A percentile compares a stretch with the other conserved stretches of the same genome.
Evolutionary conservation across 2,113 vertebrate species (phyloP).

Genomic region (Isurus oxyrinchus): DNA sequence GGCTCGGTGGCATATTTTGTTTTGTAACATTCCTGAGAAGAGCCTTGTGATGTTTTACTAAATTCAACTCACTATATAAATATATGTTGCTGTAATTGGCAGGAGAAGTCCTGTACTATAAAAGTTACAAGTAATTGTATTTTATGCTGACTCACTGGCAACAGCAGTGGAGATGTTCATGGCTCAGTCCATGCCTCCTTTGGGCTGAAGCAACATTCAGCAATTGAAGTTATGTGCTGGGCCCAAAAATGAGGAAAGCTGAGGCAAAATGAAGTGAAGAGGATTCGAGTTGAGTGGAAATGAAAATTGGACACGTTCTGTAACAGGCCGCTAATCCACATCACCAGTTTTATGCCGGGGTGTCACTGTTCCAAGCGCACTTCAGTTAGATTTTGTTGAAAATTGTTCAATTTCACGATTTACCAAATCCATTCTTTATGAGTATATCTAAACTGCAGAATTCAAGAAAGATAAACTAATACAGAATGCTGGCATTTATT

Average conservation of each 20-base stretch:
- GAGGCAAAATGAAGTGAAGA: not conserved
- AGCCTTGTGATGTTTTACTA: no score
- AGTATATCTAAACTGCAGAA: not conserved
- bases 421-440: not conserved
- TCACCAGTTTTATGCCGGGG: not conserved
- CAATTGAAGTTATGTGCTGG: not conserved
- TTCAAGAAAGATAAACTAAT: not conserved
- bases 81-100: not conserved
- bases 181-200: not conserved
- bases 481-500: not conserved
- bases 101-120: not conserved
- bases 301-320: not conserved
- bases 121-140: not conserved
- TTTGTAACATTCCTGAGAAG: no score
- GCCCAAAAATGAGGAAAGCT: not conserved
- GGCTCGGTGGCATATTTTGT: no score
- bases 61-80: no score
- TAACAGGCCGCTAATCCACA: not conserved
- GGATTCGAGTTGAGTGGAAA: not conserved
- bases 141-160: not conserved
- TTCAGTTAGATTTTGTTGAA: not conserved
- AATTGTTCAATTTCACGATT: not conserved
- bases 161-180: not conserved
- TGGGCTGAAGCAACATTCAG: not conserved
- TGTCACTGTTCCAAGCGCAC: not conserved